Evolutionary conservation across 2,888 invertebrate species (phyloP), one percentile per base, ranked within the genome.

Genomic region (Gortyna flavago): DNA sequence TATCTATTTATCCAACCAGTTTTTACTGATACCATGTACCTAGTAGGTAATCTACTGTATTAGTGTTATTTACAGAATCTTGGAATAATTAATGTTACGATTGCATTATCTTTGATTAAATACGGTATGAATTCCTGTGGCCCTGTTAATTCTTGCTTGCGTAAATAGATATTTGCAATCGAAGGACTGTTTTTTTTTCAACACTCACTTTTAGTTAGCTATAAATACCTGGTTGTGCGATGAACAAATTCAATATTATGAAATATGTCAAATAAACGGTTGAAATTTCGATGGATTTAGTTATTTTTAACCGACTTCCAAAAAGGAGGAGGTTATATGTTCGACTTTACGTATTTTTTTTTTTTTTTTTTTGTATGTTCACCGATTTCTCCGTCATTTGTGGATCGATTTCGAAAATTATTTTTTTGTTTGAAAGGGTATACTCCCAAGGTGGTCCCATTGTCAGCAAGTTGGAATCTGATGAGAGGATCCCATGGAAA

Each of bases 61-160:
- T 29, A 38, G 62, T n/a, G 18, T 66, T 81, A 83, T 78, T 72
- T 83, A 65, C 38, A 65, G 64, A 65, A 32, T 83, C 54, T 72
- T 72, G 13, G n/a, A 29, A 69, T 69, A 13, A 54, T 67, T 59
- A 77, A 65, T 44, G 64, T 72, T 38, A 65, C 13, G 79, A 68
- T 72, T 32, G 54, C 18, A 38, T 69, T 65, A 83, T 77, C 81
- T 77, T 64, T 5, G 9, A 21, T 64, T 29, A 13, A n/a, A 41
- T 64, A 25, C 16, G 1, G 13, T 64, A 32, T 11, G 44, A 64
- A 44, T 65, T 83, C 68, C 83, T 66, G 25, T 61, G 11, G 6
- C n/a, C 32, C 16, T 62, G 54, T 70, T 62, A 48, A 61, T 77
- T 54, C 11, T 41, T 32, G 38, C 29, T 38, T 8, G 1, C 8